These are phyloP conservation scores for Saxidomus purpurata DNA, from an alignment of 1,140 invertebrate genomes.

Conservation along the genomic window DNA sequence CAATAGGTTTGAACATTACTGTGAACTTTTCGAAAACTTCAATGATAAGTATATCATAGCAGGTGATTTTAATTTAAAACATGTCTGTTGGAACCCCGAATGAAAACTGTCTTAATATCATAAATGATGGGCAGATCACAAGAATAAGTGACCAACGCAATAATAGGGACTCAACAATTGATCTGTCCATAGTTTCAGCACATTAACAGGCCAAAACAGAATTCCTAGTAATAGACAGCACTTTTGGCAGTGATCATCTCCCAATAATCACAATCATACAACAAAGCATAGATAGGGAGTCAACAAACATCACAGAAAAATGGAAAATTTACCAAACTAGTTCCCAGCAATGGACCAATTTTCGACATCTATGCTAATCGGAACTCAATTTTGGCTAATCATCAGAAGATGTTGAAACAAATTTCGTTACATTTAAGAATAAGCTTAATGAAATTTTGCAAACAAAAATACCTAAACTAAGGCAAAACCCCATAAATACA, in stretches of 20 bases:
- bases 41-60: background rate
- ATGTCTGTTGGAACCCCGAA: background rate
- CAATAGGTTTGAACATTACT: too few species aligned
- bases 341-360: conserved; percentile 2
- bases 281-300: background rate
- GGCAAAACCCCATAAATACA: background rate
- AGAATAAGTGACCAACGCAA: background rate
- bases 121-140: conserved; percentile 25
- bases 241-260: conserved; percentile 30
- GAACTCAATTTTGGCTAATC: background rate
- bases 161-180: background rate
- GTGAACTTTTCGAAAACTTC: background rate
- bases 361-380: background rate
- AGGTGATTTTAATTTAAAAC: background rate
- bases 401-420: background rate
- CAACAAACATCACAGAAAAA: background rate
- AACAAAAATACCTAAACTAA: background rate
- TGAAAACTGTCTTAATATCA: background rate
- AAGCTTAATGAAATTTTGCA: background rate
- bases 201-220: background rate
- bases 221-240: conserved; percentile 2
- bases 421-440: background rate
- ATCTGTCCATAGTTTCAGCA: conserved; percentile 2
- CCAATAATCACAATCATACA: background rate
- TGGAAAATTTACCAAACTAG: background rate